These are phyloP conservation scores for Microtus richardsoni DNA, from an alignment of 2,113 vertebrate species.

Conservation along the genomic window DNA sequence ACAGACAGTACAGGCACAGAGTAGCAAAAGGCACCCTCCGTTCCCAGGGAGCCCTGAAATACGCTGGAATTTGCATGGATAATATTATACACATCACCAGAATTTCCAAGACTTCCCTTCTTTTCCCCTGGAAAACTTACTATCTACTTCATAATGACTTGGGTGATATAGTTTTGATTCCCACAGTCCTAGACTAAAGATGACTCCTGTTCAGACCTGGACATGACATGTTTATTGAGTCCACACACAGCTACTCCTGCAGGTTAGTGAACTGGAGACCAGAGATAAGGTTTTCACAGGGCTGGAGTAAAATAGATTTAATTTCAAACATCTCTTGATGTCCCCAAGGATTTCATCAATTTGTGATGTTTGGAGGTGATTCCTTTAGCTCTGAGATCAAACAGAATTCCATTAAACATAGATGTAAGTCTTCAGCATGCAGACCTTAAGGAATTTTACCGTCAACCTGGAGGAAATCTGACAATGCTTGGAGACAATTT, in stretches of 20 bases:
- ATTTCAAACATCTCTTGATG: neutral
- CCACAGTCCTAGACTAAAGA: too few species aligned
- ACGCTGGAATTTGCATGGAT: rapidly evolving
- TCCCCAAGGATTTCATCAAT: neutral
- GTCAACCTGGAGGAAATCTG: rapidly evolving
- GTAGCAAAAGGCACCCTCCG: rapidly evolving
- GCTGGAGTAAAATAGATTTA: neutral
- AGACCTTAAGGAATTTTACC: rapidly evolving
- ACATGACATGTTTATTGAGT: neutral
- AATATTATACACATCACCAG: neutral
- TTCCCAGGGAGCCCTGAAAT: neutral
- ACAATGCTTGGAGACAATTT: neutral
- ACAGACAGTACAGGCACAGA: rapidly evolving
- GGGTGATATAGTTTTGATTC: too few species aligned
- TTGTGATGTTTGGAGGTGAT: neutral
- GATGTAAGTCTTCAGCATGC: rapidly evolving
- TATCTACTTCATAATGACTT: neutral
- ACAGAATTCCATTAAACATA: neutral
- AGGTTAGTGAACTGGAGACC: neutral
- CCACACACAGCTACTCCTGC: neutral
- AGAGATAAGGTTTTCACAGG: neutral
- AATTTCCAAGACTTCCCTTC: neutral
- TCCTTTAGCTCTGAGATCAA: neutral
- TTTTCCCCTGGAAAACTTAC: neutral
- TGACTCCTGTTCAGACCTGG: neutral